phyloP scores from a whole-genome alignment of 2,888 invertebrate species.

The Nineta flava region DNA sequence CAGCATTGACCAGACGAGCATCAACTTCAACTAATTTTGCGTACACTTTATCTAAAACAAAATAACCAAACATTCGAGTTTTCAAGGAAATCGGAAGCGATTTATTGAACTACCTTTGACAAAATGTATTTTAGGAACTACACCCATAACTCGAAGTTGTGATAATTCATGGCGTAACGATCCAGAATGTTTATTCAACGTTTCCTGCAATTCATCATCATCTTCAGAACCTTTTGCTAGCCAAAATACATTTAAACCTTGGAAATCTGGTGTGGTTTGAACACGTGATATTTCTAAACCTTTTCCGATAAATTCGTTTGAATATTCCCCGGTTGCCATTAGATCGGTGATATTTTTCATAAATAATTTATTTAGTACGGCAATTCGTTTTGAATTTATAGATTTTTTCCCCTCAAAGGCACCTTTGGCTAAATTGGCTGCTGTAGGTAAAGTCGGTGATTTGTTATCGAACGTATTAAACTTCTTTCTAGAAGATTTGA shows the following conservation, averaged over 20 bases:
- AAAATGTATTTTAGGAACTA: constrained; percentile 57
- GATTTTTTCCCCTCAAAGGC: constrained; percentile 33
- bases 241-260: constrained; percentile 57
- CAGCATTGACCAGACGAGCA: constrained; percentile 37
- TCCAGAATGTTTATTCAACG: constrained; percentile 39
- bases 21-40: constrained; percentile 41
- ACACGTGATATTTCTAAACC: constrained; percentile 58
- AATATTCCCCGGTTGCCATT: constrained; percentile 53
- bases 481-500: constrained; percentile 12
- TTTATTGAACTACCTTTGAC: constrained; percentile 35
- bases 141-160: constrained; percentile 54
- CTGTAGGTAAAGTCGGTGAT: constrained; percentile 16
- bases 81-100: neutral
- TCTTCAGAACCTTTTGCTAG: constrained; percentile 34
- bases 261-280: constrained; percentile 24
- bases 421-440: constrained; percentile 23
- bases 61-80: neutral
- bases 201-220: constrained; percentile 34
- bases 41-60: constrained; percentile 37
- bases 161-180: constrained; percentile 54
- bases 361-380: constrained; percentile 62
- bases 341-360: constrained; percentile 68
- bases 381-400: constrained; percentile 38
- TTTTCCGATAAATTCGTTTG: constrained; percentile 41
- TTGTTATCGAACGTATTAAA: constrained; percentile 14